Base-by-base conservation (phyloP, 2,113 vertebrate genomes). In the Ariopsis seemanni region DNA sequence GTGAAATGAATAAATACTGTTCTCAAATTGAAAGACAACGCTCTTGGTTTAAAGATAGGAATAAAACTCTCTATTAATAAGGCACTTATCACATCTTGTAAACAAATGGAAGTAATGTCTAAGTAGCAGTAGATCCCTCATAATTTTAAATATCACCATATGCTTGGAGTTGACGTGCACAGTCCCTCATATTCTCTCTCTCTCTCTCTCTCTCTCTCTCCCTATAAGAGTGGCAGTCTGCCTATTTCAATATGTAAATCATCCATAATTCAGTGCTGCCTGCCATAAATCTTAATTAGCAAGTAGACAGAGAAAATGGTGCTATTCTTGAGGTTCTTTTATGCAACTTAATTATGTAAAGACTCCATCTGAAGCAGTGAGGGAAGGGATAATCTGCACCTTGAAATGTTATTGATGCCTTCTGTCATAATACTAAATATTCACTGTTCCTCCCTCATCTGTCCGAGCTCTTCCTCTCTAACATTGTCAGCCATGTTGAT, bases 241-340 rank as follows among this genome's bases (percentile, higher is more conserved):
- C 92, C 80, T 80, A 42, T 89, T 91, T 89, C 52, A 77, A 90
- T 92, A 93, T 94, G 93, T 92, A 94, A 94, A 94, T 95, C 89
- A 91, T 91, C 87, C 90, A 88, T 92, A 92, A 94, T 95, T 92
- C 91, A 91, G 92, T 89, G 90, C 79, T 18, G 57, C 82, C 79
- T 87, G 87, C 88, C 89, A 93, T 94, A 93, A 93, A 94, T 95
- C 95, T 95, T 95, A 92, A 95, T 95, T 95, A 94, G 89, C 42
- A 83, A 83, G 69, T 18, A 74, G 79, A 91, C 91, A 74, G 90
- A 91, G 84, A 90, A 89, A 91, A 93, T 91, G 74, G 83, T 90
- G 86, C 81, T 67, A 60, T 92, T 94, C 92, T 93, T 81, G 87
- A 89, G 92, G 93, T 91, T 84, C 91, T 92, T 87, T 80, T 78